These are phyloP conservation scores for Misgurnus anguillicaudatus DNA, from an alignment of 2,113 vertebrate genomes.

Conservation along the genomic window DNA sequence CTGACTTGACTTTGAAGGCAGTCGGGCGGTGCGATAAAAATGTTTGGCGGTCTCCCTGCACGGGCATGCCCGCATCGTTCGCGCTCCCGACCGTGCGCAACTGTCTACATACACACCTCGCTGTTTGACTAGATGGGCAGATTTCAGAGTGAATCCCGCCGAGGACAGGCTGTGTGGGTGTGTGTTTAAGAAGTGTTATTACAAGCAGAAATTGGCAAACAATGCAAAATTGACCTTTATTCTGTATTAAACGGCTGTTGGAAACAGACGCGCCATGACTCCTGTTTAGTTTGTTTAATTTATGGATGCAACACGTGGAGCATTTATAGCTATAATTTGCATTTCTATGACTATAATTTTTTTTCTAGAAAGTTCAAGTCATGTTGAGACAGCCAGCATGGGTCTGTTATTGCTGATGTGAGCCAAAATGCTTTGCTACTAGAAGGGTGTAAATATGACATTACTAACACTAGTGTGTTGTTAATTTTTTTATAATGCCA, in stretches of 20 bases:
- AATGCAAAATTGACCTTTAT: not conserved
- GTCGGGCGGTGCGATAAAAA: conserved; percentile 71
- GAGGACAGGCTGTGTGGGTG: conserved; percentile 41
- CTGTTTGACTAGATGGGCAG: conserved; percentile 75
- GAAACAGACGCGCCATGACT: not conserved
- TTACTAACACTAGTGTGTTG: too few species aligned
- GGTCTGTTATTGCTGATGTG: too few species aligned
- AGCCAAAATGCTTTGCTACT: too few species aligned
- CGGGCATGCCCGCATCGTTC: conserved; percentile 67
- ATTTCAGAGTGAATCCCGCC: conserved; percentile 71
- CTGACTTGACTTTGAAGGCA: conserved; percentile 70
- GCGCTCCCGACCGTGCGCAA: conserved; percentile 62
- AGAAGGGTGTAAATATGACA: too few species aligned
- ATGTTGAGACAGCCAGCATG: too few species aligned
- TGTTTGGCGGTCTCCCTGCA: conserved; percentile 64
- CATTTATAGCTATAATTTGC: too few species aligned
- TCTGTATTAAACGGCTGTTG: conserved; percentile 26
- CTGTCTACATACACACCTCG: conserved; percentile 68
- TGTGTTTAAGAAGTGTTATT: conserved; percentile 46
- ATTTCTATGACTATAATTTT: too few species aligned
- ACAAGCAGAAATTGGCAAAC: conserved; percentile 36
- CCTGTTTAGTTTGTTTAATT: not conserved
- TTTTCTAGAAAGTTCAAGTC: too few species aligned
- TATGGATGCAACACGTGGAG: not conserved
- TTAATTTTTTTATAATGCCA: too few species aligned